These are phyloP conservation scores for Gymnosoma rotundatum DNA, from an alignment of 2,888 invertebrate genomes.

Conservation along the genomic window DNA sequence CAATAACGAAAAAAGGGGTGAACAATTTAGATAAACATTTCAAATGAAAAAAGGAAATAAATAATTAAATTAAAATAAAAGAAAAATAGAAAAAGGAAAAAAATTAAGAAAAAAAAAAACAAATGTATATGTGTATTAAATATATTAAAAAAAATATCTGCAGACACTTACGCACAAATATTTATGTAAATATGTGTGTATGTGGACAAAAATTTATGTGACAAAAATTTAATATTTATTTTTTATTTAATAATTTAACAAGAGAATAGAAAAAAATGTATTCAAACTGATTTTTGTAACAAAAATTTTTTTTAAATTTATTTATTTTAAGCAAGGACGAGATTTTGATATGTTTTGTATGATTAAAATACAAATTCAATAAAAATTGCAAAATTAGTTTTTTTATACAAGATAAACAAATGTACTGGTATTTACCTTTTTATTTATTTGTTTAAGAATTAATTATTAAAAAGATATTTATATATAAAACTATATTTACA, in stretches of 20 bases:
- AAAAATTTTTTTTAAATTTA: slow-evolving; percentile 14
- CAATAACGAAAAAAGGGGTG: no score
- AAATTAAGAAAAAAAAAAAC: slow-evolving; percentile 3
- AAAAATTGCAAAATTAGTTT: slow-evolving; percentile 10
- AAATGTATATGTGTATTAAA: slow-evolving; percentile 54
- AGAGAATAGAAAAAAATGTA: not conserved
- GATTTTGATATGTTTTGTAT: not conserved
- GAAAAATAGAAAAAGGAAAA: not conserved
- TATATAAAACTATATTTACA: slow-evolving; percentile 16
- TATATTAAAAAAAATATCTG: slow-evolving; percentile 14
- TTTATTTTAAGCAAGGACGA: not conserved
- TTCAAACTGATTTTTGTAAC: slow-evolving; percentile 47
- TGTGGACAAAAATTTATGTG: no score
- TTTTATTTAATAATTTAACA: not conserved
- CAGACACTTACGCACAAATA: not conserved
- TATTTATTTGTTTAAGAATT: slow-evolving; percentile 3
- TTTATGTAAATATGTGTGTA: no score
- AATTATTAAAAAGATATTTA: not conserved
- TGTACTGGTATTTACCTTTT: slow-evolving; percentile 32
- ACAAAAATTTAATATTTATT: no score
- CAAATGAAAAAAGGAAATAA: no score
- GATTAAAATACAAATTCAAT: not conserved
- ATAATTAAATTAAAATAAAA: slow-evolving; percentile 4
- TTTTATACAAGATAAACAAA: slow-evolving; percentile 49
- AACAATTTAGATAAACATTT: no score